Conservation (phyloP, 2,888 invertebrate genomes). For the Scaptomyza caliginosa region DNA sequence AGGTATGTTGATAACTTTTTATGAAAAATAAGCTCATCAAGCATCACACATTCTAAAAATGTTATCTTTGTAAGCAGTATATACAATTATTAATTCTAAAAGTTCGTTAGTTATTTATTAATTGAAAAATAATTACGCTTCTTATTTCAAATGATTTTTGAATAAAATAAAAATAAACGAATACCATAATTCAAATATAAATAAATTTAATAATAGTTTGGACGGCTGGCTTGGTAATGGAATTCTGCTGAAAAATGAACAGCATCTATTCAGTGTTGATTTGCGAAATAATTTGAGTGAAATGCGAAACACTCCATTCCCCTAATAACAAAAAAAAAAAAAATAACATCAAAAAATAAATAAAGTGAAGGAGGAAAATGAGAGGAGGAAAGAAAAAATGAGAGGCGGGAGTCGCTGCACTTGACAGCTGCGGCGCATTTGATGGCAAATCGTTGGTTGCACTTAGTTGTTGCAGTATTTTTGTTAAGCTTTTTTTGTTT, state of each 20-base stretch:
- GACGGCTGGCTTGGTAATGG: not conserved
- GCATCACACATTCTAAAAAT: too few species aligned
- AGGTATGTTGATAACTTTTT: constrained; percentile 12
- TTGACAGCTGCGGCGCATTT: constrained; percentile 75
- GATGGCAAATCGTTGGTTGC: constrained; percentile 73
- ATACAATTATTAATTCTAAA: too few species aligned
- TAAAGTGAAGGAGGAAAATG: not conserved
- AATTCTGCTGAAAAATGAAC: constrained; percentile 14
- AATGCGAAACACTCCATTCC: constrained; percentile 23
- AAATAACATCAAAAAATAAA: not conserved
- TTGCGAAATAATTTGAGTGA: constrained; percentile 38
- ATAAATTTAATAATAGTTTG: constrained; percentile 23
- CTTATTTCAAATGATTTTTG: not conserved
- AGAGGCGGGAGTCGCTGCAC: constrained; percentile 54
- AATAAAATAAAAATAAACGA: not conserved
- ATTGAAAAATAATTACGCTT: not conserved
- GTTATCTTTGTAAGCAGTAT: too few species aligned
- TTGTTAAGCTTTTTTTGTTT: constrained; percentile 13
- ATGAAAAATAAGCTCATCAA: too few species aligned
- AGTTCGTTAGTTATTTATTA: too few species aligned
- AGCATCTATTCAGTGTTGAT: constrained; percentile 22
- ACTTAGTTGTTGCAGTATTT: constrained; percentile 46
- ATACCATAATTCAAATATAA: not conserved
- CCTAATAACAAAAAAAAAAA: too few species aligned
- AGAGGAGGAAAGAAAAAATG: constrained; percentile 19